Evolutionary conservation across 2,797 vertebrate species (phyloP).

Genomic region (Oreochromis mossambicus): DNA sequence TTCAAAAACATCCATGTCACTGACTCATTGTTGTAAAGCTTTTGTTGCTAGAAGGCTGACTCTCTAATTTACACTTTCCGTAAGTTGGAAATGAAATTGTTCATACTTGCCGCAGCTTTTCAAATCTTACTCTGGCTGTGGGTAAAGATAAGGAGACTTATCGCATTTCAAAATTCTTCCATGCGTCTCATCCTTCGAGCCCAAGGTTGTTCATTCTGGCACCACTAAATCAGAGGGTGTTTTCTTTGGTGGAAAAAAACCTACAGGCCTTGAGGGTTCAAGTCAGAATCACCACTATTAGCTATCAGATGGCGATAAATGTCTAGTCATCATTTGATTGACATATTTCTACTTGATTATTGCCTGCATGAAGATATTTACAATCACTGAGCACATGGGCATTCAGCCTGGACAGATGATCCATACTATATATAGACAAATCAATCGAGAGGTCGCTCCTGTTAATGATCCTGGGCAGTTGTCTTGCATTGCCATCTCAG

Average conservation of each 20-base stretch:
- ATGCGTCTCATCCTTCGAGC: background rate
- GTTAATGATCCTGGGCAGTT: background rate
- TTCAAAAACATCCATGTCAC: background rate
- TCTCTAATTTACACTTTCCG: background rate
- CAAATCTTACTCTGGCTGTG: background rate
- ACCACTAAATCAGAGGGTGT: background rate
- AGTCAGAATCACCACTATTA: background rate
- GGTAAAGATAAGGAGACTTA: background rate
- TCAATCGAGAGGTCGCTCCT: background rate
- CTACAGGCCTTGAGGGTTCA: background rate
- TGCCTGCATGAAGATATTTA: background rate
- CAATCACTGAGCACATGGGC: background rate
- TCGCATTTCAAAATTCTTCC: background rate
- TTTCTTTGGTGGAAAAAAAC: background rate
- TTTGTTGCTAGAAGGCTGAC: background rate
- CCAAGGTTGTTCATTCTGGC: background rate
- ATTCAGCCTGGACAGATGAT: background rate
- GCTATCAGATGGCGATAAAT: background rate
- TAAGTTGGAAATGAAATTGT: background rate
- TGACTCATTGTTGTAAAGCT: background rate
- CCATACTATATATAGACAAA: background rate
- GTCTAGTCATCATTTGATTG: background rate
- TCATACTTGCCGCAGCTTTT: background rate
- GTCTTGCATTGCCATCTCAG: background rate
- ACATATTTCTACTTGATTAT: background rate